These are phyloP conservation scores for Parnassius mnemosyne DNA, from an alignment of 2,888 invertebrate species.

Conservation along the genomic window DNA sequence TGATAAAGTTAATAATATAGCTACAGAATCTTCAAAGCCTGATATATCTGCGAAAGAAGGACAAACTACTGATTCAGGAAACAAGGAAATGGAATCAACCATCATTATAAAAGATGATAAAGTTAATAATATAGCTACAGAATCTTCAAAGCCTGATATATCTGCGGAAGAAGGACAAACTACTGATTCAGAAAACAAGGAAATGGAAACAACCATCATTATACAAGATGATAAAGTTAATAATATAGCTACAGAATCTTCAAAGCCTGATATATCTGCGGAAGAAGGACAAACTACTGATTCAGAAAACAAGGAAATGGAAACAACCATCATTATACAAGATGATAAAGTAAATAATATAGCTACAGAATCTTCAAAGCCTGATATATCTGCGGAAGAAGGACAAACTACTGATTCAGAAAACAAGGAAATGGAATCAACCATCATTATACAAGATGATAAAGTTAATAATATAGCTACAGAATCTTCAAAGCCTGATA, in stretches of 20 bases:
- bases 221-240: too few species aligned
- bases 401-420: slow-evolving; percentile 30
- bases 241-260: too few species aligned
- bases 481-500: slow-evolving; percentile 53
- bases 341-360: too few species aligned
- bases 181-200: too few species aligned
- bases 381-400: slow-evolving; percentile 44
- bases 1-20: slow-evolving; percentile 24
- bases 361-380: slow-evolving; percentile 48
- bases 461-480: slow-evolving; percentile 25
- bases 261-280: too few species aligned
- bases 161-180: too few species aligned
- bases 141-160: too few species aligned
- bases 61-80: slow-evolving; percentile 27
- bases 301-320: too few species aligned
- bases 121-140: slow-evolving; percentile 13
- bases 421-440: slow-evolving; percentile 25
- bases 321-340: too few species aligned
- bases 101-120: slow-evolving; percentile 14
- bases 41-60: slow-evolving; percentile 43
- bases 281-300: too few species aligned
- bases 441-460: slow-evolving; percentile 15
- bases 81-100: slow-evolving; percentile 25
- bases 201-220: too few species aligned
- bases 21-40: slow-evolving; percentile 51